Conservation (phyloP, 2,888 invertebrate species). For the Liposcelis brunnea region DNA sequence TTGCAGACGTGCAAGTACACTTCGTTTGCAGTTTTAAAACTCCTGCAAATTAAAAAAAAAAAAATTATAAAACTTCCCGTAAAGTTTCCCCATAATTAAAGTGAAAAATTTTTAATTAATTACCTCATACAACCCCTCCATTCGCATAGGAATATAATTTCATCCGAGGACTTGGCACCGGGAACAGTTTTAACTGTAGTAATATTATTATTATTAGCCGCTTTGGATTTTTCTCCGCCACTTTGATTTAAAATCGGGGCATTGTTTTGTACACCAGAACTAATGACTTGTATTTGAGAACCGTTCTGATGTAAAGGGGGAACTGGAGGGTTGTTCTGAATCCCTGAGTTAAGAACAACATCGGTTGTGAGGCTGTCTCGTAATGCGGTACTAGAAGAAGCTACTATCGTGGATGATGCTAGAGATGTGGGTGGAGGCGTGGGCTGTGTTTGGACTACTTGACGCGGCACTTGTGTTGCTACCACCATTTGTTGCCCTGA, state of each 20-base stretch:
- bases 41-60: constrained; percentile 27
- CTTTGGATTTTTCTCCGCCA: neutral
- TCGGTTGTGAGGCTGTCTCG: constrained; percentile 3
- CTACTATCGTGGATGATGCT: constrained; percentile 5
- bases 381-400: neutral
- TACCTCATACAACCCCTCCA: constrained; percentile 76
- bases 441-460: constrained; percentile 7
- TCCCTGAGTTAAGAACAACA: too few species aligned
- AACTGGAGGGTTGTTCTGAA: too few species aligned
- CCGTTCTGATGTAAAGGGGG: too few species aligned
- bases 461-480: neutral
- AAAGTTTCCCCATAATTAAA: neutral
- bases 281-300: constrained; percentile 1
- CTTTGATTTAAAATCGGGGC: neutral
- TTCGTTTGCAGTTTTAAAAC: constrained; percentile 55
- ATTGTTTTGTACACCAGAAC: constrained; percentile 7
- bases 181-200: constrained; percentile 9
- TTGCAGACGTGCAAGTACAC: constrained; percentile 79
- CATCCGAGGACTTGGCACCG: constrained; percentile 11
- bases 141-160: constrained; percentile 47
- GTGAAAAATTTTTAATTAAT: constrained; percentile 22
- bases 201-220: constrained; percentile 9
- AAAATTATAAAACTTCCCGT: too few species aligned
- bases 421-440: constrained; percentile 10
- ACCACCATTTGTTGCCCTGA: neutral